These are phyloP conservation scores for Pan troglodytes DNA, from an alignment of 2,113 vertebrate genomes.

Conservation along the genomic window DNA sequence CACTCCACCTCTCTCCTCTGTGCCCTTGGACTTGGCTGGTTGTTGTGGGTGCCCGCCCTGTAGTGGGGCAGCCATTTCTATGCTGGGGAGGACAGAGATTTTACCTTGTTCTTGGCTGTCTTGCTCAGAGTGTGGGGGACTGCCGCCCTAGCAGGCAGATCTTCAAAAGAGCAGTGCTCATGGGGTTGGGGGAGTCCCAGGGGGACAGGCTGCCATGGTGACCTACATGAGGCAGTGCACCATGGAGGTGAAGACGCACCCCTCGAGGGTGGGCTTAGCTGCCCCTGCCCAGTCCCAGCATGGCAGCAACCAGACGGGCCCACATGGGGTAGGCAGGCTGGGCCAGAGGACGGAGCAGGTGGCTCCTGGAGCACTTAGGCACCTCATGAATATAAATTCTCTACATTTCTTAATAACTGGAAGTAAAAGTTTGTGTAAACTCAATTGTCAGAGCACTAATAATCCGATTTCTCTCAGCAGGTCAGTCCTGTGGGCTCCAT, in stretches of 20 bases:
- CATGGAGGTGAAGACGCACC: too few species aligned
- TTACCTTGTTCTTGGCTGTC: neutral
- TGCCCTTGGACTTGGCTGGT: fast-evolving
- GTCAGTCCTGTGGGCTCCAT: conserved; percentile 48
- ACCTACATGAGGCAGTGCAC: too few species aligned
- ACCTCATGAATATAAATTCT: neutral
- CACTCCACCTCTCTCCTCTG: neutral
- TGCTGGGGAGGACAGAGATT: neutral
- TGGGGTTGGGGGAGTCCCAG: neutral
- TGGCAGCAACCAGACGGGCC: neutral
- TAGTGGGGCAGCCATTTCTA: neutral
- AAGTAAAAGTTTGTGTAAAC: neutral
- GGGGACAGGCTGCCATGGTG: neutral
- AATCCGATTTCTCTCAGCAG: neutral
- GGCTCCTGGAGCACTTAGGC: fast-evolving
- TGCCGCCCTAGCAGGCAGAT: neutral
- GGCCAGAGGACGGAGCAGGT: neutral
- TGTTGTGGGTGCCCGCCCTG: fast-evolving
- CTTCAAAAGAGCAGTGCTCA: fast-evolving
- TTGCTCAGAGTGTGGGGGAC: too few species aligned
- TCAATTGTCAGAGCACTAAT: neutral
- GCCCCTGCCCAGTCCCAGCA: neutral
- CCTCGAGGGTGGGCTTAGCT: fast-evolving
- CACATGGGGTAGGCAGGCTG: neutral
- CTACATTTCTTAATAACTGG: neutral